Evolutionary conservation across 1,140 invertebrate species (phyloP).

Genomic region (Arion vulgaris): DNA sequence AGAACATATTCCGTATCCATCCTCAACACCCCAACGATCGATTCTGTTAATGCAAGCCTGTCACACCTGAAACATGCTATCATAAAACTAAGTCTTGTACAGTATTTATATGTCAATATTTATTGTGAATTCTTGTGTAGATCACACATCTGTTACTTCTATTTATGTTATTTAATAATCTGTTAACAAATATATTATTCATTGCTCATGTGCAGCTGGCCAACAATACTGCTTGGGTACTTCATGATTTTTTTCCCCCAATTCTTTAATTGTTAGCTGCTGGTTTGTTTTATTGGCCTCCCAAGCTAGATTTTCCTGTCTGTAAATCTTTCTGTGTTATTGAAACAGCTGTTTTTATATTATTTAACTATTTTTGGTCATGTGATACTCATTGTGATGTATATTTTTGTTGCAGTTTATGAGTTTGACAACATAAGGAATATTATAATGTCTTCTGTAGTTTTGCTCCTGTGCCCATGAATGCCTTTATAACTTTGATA

Average conservation of each 20-base stretch:
- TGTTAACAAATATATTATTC: too few species aligned
- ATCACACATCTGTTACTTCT: background rate
- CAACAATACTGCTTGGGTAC: too few species aligned
- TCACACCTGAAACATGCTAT: background rate
- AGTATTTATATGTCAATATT: conserved; percentile 38
- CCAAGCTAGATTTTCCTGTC: too few species aligned
- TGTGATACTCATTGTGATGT: conserved; percentile 25
- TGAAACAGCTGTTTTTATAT: background rate
- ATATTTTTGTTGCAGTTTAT: background rate
- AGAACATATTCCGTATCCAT: too few species aligned
- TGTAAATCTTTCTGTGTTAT: background rate
- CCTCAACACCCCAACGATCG: too few species aligned
- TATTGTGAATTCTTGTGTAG: background rate
- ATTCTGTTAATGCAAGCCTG: too few species aligned
- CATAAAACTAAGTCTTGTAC: conserved; percentile 38
- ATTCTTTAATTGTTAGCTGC: too few species aligned
- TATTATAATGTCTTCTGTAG: background rate
- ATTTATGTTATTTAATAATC: background rate
- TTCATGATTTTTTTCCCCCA: too few species aligned
- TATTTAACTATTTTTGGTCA: conserved; percentile 15
- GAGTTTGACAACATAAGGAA: background rate
- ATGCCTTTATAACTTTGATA: too few species aligned
- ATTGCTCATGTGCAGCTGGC: too few species aligned
- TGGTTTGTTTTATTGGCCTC: too few species aligned
- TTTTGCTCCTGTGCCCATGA: background rate